Evolutionary conservation across 2,888 invertebrate species (phyloP), one percentile per base, ranked within the genome.

Genomic region (Dendrolimus pini): DNA sequence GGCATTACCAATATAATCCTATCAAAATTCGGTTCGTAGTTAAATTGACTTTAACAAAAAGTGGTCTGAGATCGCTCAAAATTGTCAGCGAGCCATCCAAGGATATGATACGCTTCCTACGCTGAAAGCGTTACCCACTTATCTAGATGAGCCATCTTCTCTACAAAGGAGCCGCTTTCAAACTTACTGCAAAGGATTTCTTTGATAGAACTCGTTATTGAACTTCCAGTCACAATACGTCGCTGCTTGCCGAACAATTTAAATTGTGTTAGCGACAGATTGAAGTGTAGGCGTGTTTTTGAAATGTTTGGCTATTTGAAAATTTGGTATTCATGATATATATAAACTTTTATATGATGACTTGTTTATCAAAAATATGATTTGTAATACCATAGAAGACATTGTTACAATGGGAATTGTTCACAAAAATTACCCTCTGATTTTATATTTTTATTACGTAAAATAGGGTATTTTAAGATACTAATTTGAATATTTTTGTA

Each of bases 81-180:
- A 58, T 65, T 65, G 70, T 47, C 12, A 9, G 47, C 47, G 30
- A 30, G 30, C 6, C 30, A 47, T 47, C 9, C 67, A 65, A 72
- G 74, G 70, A 69, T 61, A 61, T 67, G 72, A 72, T 70, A 67
- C 60, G 63, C 58, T 67, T 65, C 61, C 65, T 65, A 59, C 66
- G 58, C 65, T 82, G 82, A 85, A 86, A 83, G 86, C 77, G 78
- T 73, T 74, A 76, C 76, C 81, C 85, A 80, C 85, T 85, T 89
- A 89, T 88, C 89, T 89, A 84, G 85, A 89, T 87, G 87, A 89
- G 78, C 81, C 78, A 87, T 89, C 86, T 82, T 65, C 64, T 65
- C 64, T 67, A 78, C 82, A 82, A 82, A 85, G 75, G 67, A 60
- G 62, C 67, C 66, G 66, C 74, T 75, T 75, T 80, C 71, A 70